A percentile compares a stretch with the other conserved stretches of the same genome.
Conservation (phyloP, 2,113 vertebrate species). For the Camelus dromedarius region DNA sequence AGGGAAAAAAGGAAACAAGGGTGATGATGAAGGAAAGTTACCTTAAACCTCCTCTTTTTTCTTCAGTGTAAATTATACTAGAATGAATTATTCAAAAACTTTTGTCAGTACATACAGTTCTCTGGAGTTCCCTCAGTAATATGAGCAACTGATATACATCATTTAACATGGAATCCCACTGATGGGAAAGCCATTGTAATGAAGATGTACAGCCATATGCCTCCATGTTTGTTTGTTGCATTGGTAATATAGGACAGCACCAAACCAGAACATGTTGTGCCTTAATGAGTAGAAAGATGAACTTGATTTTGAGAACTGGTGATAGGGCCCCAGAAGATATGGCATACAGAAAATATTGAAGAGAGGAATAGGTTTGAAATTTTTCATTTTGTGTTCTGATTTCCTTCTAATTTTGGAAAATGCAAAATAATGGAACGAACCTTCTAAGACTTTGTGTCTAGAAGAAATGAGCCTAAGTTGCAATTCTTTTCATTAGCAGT, state of each 20-base stretch:
- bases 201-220: background rate
- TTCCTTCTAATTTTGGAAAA: background rate
- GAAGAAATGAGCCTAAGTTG: background rate
- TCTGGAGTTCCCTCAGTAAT: background rate
- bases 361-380: background rate
- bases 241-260: background rate
- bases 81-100: background rate
- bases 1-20: background rate
- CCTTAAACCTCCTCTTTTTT: constrained; percentile 13
- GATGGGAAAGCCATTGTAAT: background rate
- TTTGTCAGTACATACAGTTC: background rate
- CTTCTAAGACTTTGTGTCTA: background rate
- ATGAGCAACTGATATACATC: constrained; percentile 6
- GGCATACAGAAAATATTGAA: background rate
- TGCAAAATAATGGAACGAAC: background rate
- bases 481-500: background rate
- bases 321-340: background rate
- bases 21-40: background rate
- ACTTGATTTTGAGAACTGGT: background rate
- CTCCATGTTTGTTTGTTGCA: background rate
- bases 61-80: background rate
- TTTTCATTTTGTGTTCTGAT: constrained; percentile 24
- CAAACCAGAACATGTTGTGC: background rate
- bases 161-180: background rate
- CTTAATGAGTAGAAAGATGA: background rate